These are phyloP conservation scores for Tragelaphus imberbis DNA, from an alignment of 2,113 vertebrate species.

Conservation along the genomic window DNA sequence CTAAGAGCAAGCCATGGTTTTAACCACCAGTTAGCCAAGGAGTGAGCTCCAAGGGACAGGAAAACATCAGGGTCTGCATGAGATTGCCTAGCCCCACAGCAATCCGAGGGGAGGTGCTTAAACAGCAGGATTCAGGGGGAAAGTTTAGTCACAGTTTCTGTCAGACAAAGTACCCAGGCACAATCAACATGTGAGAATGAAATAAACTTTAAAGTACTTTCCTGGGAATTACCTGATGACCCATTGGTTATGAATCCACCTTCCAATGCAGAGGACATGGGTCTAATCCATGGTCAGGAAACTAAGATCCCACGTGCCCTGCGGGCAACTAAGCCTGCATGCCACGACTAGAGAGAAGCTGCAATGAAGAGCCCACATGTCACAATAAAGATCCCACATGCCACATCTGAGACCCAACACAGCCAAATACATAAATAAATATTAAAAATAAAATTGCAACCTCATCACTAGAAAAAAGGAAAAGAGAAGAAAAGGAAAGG, in stretches of 20 bases:
- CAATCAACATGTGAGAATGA: not conserved
- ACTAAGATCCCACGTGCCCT: not conserved
- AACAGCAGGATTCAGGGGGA: not conserved
- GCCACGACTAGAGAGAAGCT: not conserved
- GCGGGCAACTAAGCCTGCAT: not conserved
- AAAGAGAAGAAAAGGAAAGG: not conserved
- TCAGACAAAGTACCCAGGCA: not conserved
- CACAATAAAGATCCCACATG: not conserved
- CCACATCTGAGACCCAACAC: not conserved
- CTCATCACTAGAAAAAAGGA: not conserved
- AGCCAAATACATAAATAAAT: not conserved
- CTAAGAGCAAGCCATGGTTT: not conserved
- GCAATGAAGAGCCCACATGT: not conserved
- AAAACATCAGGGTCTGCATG: not conserved
- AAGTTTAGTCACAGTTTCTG: not conserved
- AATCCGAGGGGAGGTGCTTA: not conserved
- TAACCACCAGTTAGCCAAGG: not conserved
- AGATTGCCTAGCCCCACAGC: not conserved
- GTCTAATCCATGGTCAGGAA: not conserved
- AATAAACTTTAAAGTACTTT: not conserved
- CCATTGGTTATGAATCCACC: not conserved
- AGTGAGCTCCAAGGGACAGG: not conserved
- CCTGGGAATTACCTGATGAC: not conserved
- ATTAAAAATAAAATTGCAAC: not conserved
- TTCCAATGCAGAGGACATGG: not conserved